Base-by-base conservation (phyloP, 2,888 invertebrate genomes). In the Drosophila imparisetae region DNA sequence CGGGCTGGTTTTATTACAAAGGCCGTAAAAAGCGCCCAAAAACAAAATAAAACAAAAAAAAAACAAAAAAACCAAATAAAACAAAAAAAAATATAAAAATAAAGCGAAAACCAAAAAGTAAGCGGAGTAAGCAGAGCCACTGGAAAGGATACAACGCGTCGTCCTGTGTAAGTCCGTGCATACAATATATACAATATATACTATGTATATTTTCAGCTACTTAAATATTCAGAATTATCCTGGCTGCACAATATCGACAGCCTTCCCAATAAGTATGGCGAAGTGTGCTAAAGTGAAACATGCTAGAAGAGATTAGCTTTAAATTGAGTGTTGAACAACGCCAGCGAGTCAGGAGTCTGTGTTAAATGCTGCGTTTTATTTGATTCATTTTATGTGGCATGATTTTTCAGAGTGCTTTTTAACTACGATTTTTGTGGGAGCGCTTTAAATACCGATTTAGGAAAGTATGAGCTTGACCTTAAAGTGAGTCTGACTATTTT, bases 1-100 rank as follows among this genome's bases (percentile, higher is more conserved):
- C 87, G 81, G 90, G 88, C 87, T 79, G 88, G 66, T 90, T 90
- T 85, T 90, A 85, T 85, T 90, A 88, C 90, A 85, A 82, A 75
- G 64, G 75, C 88, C 83, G 83, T 90, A 85, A 85, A 87, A 78
- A 73, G 53, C 42, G 40, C 48, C 66, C 38, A 66, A 71, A 54
- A 66, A 61, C 49, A 52, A 45, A 55, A 57, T 38, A 55, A 53
- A 42, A 61, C 57, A 27, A 55, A 50, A 40, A 29, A 8, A 53
- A 49, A 60, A 7, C 13, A n/a, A 38, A 38, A 38, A 49, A 55
- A 76, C 42, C 57, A 73, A 68, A 62, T 45, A 45, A 45, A 45
- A 45, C 24, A 45, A 71, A 48, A 57, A 48, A 57, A 60, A 38
- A 59, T 59, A 72, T 52, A 27, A 57, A 52, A 42, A 30, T 6